Percentiles rank a stretch among this genome's conserved stretches.
These are phyloP conservation scores for Notarius lentiginosus DNA, from an alignment of 2,113 vertebrate genomes.

Conservation along the genomic window DNA sequence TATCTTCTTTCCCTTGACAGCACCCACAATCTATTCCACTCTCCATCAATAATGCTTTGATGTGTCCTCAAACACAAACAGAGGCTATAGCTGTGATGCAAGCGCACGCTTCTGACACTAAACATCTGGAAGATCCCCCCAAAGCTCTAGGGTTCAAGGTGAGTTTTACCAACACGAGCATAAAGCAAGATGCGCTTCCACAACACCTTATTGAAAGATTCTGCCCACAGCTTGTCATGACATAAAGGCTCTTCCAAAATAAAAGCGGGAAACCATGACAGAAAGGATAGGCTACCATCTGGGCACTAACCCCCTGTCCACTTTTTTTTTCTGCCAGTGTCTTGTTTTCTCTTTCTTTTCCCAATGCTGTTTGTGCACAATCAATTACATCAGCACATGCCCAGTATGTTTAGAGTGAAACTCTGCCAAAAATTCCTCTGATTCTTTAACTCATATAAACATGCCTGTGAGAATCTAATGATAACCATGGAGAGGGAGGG, in stretches of 20 bases:
- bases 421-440: conserved; percentile 59
- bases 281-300: conserved; percentile 45
- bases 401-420: conserved; percentile 59
- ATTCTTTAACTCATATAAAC: conserved; percentile 46
- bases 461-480: conserved; percentile 52
- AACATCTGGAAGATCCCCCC: conserved; percentile 46
- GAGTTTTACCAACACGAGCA: not conserved
- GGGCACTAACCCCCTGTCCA: conserved; percentile 42
- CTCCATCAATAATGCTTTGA: not conserved
- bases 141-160: not conserved
- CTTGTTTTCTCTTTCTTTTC: conserved; percentile 38
- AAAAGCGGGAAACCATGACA: conserved; percentile 31
- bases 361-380: conserved; percentile 59
- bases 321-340: not conserved
- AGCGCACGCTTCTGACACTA: conserved; percentile 32
- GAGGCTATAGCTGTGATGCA: conserved; percentile 8
- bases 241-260: conserved; percentile 26
- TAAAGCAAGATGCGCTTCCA: not conserved
- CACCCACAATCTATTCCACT: conserved; percentile 7
- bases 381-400: conserved; percentile 59
- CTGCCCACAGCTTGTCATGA: conserved; percentile 5
- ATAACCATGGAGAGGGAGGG: conserved; percentile 50
- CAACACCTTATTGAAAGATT: not conserved
- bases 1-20: not conserved
- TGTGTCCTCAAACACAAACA: conserved; percentile 22